phyloP scores from a whole-genome alignment of 2,888 invertebrate species.

The Pemphredon lugubris region DNA sequence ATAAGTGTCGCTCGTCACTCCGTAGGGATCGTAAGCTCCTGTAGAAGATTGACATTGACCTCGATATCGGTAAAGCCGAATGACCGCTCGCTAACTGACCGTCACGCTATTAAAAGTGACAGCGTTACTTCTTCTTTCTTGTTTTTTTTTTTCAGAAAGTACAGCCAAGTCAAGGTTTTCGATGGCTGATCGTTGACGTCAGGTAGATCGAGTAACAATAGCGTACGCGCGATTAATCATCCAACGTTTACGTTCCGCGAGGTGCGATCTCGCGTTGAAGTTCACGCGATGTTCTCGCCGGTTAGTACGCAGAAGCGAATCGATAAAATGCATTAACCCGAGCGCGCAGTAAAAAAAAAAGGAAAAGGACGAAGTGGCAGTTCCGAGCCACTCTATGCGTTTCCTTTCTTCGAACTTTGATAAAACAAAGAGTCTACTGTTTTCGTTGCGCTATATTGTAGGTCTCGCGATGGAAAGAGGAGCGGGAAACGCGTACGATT shows the following conservation, averaged over 20 bases:
- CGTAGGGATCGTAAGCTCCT: conserved; percentile 23
- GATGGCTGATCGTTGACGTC: neutral
- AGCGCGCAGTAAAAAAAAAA: conserved; percentile 6
- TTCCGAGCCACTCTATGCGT: conserved; percentile 31
- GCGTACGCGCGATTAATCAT: neutral
- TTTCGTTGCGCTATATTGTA: conserved; percentile 7
- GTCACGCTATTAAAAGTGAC: conserved; percentile 41
- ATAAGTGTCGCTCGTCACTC: conserved; percentile 1
- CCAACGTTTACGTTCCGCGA: neutral
- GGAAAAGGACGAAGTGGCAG: conserved; percentile 32
- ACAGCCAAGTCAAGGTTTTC: conserved; percentile 30
- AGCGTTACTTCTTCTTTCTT: conserved; percentile 20
- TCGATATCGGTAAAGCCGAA: conserved; percentile 36
- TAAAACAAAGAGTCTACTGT: conserved; percentile 14
- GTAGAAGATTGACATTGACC: conserved; percentile 50
- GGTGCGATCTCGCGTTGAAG: neutral
- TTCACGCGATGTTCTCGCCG: neutral
- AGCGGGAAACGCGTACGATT: conserved; percentile 29
- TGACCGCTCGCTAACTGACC: conserved; percentile 43
- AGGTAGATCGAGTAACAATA: neutral
- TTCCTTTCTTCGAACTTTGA: conserved; percentile 35
- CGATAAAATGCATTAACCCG: conserved; percentile 34
- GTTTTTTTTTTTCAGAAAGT: conserved; percentile 25
- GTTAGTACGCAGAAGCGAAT: conserved; percentile 28
- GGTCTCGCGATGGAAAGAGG: neutral